A percentile compares a stretch with the other conserved stretches of the same genome.
Conservation (phyloP, 2,113 vertebrate species). For the Heterocephalus glaber region DNA sequence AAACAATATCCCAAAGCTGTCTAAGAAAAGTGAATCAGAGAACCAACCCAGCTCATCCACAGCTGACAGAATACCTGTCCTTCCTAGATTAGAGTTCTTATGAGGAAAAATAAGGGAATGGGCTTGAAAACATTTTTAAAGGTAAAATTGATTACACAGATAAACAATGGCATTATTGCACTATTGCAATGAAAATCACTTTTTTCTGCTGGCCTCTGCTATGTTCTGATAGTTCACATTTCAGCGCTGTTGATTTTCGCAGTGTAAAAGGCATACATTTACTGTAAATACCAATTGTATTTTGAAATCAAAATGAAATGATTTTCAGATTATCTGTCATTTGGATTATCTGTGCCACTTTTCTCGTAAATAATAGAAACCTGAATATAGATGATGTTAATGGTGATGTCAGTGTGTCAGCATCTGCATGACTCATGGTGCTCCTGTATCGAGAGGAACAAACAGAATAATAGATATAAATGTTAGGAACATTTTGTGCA, state of each 20-base stretch:
- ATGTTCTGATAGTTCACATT: not conserved
- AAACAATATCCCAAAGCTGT: not conserved
- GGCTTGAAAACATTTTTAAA: not conserved
- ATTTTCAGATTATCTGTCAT: constrained; percentile 39
- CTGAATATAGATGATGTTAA: constrained; percentile 1
- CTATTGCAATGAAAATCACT: not conserved
- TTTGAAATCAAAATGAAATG: constrained; percentile 62
- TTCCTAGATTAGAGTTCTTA: not conserved
- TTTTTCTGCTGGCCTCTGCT: not conserved
- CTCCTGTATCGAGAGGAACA: constrained; percentile 27
- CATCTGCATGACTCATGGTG: constrained; percentile 18
- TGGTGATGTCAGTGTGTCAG: not conserved
- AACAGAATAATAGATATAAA: constrained; percentile 27
- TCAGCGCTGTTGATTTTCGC: not conserved
- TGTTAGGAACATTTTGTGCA: constrained; percentile 14
- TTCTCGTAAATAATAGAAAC: constrained; percentile 56
- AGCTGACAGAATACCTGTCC: not conserved
- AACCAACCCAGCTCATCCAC: too few species aligned
- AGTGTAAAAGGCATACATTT: not conserved
- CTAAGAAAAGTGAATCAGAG: not conserved
- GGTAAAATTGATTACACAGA: not conserved
- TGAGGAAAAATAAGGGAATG: not conserved
- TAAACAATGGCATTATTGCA: not conserved
- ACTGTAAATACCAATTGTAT: not conserved
- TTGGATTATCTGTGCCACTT: constrained; percentile 52